Conservation (phyloP, 2,113 vertebrate genomes). For the Nymphicus hollandicus region DNA sequence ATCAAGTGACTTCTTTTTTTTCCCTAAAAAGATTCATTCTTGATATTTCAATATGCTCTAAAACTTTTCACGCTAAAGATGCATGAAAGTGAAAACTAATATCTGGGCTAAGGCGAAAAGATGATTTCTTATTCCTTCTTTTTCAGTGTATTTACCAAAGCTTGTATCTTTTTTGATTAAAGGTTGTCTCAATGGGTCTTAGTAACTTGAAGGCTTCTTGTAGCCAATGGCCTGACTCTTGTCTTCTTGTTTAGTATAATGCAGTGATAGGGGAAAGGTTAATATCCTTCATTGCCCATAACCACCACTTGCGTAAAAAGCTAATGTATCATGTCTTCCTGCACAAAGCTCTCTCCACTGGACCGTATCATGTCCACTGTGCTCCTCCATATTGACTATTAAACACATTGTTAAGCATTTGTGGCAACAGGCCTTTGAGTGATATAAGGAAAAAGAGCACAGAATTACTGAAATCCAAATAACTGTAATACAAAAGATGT, state of each 20-base stretch:
- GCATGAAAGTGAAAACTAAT: neutral
- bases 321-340: neutral
- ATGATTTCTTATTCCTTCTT: neutral
- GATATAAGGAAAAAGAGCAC: neutral
- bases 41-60: neutral
- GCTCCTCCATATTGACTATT: neutral
- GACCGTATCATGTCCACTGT: neutral
- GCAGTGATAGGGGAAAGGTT: neutral
- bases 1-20: neutral
- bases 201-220: neutral
- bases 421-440: neutral
- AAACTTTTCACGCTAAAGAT: neutral
- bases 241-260: neutral
- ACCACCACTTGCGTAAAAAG: neutral
- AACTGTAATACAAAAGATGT: conserved; percentile 59
- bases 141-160: neutral
- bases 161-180: neutral
- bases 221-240: neutral
- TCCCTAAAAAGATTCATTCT: neutral
- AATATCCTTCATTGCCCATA: neutral
- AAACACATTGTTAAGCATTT: neutral
- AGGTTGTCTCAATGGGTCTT: neutral
- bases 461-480: conserved; percentile 61
- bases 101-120: neutral
- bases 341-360: neutral